Conservation (phyloP, 1,140 invertebrate species). For the Sinella curviseta region DNA sequence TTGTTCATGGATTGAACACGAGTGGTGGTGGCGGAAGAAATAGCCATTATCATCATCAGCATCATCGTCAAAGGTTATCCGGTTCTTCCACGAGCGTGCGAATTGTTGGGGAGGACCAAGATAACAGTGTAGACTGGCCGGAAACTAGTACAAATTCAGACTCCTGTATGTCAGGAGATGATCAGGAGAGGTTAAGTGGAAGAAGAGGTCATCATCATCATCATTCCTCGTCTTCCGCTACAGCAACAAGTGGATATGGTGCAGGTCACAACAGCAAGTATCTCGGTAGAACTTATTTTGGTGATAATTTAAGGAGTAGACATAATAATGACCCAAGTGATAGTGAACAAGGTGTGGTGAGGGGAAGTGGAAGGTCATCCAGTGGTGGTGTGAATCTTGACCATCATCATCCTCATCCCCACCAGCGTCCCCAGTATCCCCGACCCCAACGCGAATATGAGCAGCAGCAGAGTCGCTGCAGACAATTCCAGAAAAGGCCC, state of each 20-base stretch:
- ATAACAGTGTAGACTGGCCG: conserved; percentile 10
- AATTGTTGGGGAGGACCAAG: not conserved
- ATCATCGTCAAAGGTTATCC: not conserved
- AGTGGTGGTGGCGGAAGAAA: too few species aligned
- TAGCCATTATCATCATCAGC: not conserved
- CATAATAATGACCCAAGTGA: not conserved
- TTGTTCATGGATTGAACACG: too few species aligned
- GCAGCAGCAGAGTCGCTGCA: too few species aligned
- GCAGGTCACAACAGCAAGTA: not conserved
- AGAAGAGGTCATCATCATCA: not conserved
- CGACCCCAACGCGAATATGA: too few species aligned
- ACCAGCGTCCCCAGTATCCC: too few species aligned
- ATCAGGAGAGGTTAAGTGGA: not conserved
- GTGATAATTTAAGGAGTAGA: not conserved
- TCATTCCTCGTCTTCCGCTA: too few species aligned
- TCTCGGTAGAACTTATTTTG: not conserved
- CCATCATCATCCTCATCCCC: too few species aligned
- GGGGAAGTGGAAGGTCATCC: not conserved
- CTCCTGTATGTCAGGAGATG: not conserved
- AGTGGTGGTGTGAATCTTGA: not conserved
- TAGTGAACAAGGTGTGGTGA: not conserved
- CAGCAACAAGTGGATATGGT: too few species aligned
- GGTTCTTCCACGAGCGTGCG: not conserved
- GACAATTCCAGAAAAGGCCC: too few species aligned
- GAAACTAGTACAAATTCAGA: conserved; percentile 20